These are phyloP conservation scores for Chromoteleia sp. DNA, from an alignment of 2,888 invertebrate genomes.

Conservation along the genomic window DNA sequence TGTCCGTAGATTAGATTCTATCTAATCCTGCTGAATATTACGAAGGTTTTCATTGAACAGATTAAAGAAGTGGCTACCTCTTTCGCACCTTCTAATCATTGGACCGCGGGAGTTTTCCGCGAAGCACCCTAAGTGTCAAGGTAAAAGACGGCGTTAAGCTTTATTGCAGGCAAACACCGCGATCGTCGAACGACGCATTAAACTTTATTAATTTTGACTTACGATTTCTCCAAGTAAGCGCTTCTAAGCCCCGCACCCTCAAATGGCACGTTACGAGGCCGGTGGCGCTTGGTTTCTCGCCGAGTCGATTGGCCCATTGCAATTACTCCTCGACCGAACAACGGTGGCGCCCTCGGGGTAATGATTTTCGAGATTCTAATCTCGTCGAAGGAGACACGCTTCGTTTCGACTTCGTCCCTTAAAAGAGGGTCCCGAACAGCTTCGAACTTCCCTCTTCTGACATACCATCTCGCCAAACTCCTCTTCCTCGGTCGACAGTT, in stretches of 20 bases:
- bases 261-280: conserved; percentile 43
- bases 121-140: conserved; percentile 69
- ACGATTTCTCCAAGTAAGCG: conserved; percentile 51
- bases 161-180: conserved; percentile 75
- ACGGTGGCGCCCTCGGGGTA: conserved; percentile 72
- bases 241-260: conserved; percentile 33
- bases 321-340: conserved; percentile 56
- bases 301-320: conserved; percentile 60
- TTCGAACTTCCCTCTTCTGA: conserved; percentile 61
- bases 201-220: conserved; percentile 71
- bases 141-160: conserved; percentile 69
- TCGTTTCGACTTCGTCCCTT: conserved; percentile 72
- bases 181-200: conserved; percentile 69
- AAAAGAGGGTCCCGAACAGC: conserved; percentile 59
- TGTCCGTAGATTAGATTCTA: conserved; percentile 2
- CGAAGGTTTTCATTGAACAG: conserved; percentile 25
- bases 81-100: conserved; percentile 31
- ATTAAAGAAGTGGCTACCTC: conserved; percentile 7
- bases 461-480: conserved; percentile 51
- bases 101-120: conserved; percentile 4
- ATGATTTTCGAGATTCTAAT: conserved; percentile 82
- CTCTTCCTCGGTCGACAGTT: conserved; percentile 65
- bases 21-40: not conserved
- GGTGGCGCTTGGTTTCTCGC: conserved; percentile 48
- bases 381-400: conserved; percentile 76